Evolutionary conservation across 1,140 invertebrate species (phyloP).

Genomic region (Temnothorax nylanderi): DNA sequence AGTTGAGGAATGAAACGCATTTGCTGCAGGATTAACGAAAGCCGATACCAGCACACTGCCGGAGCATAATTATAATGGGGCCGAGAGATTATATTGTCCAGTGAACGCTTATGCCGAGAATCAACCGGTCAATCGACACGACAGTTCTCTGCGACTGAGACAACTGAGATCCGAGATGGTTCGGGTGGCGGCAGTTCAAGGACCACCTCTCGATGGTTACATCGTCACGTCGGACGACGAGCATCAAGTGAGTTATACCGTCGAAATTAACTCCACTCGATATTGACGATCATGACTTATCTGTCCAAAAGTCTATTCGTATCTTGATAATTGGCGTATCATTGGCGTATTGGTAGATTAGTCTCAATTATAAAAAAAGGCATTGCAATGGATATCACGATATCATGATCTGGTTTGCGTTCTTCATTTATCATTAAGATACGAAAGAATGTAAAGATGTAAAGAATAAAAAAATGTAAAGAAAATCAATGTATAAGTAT

Average conservation of each 20-base stretch:
- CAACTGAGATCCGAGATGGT: conserved; percentile 89
- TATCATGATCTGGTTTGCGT: no score
- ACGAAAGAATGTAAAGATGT: neutral
- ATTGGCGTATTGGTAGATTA: neutral
- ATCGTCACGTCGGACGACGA: conserved; percentile 92
- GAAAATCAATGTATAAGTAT: neutral
- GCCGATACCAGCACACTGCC: conserved; percentile 44
- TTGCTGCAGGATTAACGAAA: conserved; percentile 65
- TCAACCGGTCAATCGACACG: conserved; percentile 78
- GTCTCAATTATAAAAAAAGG: neutral
- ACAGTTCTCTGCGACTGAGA: conserved; percentile 85
- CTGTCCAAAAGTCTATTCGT: neutral
- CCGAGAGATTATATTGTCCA: conserved; percentile 77
- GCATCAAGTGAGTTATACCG: conserved; percentile 88
- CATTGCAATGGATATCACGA: neutral
- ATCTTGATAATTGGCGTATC: neutral
- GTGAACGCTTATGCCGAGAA: conserved; percentile 61
- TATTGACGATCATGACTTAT: neutral
- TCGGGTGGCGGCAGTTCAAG: conserved; percentile 87
- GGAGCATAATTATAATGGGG: conserved; percentile 75
- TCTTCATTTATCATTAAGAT: neutral
- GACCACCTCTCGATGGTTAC: conserved; percentile 90
- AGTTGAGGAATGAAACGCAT: neutral
- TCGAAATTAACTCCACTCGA: neutral
- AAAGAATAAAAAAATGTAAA: neutral